These are phyloP conservation scores for Chloroclystis v-ata DNA, from an alignment of 2,888 invertebrate genomes.

Conservation along the genomic window DNA sequence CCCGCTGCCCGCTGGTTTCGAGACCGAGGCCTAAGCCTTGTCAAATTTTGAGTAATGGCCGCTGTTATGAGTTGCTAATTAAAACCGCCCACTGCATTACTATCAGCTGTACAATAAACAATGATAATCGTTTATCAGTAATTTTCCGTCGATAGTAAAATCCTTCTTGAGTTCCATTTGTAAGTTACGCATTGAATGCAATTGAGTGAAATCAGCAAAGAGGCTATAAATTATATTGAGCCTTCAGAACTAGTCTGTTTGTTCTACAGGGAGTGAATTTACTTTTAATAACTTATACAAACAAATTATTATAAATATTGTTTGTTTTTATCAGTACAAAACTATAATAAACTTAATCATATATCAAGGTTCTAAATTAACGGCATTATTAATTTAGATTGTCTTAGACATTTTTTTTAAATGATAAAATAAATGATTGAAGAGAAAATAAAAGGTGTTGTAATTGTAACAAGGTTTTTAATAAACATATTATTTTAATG, in stretches of 20 bases:
- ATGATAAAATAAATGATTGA: no score
- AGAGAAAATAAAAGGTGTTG: no score
- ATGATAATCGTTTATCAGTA: conserved; percentile 5
- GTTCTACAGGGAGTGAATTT: conserved; percentile 2
- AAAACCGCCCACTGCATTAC: background rate
- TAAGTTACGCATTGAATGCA: conserved; percentile 4
- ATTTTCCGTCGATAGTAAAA: conserved; percentile 3
- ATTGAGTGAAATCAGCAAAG: conserved; percentile 4
- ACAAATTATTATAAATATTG: no score
- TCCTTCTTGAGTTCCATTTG: conserved; percentile 6
- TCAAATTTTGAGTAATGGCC: conserved; percentile 4
- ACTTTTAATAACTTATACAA: background rate
- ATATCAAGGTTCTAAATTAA: no score
- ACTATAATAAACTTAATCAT: no score
- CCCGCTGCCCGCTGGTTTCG: no score
- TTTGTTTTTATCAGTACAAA: no score
- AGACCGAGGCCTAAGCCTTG: no score
- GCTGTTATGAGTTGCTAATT: background rate
- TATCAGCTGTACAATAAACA: conserved; percentile 1
- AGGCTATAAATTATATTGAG: conserved; percentile 2
- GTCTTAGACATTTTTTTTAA: no score
- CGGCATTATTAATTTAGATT: no score
- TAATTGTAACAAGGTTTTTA: no score
- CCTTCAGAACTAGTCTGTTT: conserved; percentile 6
- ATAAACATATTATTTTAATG: no score